These are phyloP conservation scores for Phrynocephalus guinanensis DNA, from an alignment of 2,797 vertebrate genomes.

Conservation along the genomic window DNA sequence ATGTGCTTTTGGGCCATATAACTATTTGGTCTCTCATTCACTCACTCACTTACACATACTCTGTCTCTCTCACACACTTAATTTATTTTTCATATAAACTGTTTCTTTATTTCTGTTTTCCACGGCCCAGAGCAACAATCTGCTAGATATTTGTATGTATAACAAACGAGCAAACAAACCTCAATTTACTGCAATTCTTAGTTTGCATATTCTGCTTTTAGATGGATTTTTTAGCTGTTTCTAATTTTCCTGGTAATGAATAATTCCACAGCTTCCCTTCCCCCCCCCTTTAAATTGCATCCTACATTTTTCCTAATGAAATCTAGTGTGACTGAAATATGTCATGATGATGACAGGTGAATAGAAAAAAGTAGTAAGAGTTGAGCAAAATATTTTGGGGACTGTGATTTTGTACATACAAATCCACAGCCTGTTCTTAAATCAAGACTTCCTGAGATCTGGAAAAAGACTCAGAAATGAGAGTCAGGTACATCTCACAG, in stretches of 20 bases:
- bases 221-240: too few species aligned
- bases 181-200: not conserved
- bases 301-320: conserved; percentile 4
- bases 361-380: not conserved
- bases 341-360: not conserved
- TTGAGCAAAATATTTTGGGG: not conserved
- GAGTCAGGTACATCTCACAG: not conserved
- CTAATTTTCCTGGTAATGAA: not conserved
- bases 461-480: not conserved
- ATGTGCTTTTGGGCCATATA: not conserved
- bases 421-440: not conserved
- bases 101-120: not conserved
- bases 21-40: not conserved
- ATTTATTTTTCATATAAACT: not conserved
- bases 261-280: not conserved
- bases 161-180: too few species aligned
- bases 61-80: too few species aligned
- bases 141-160: too few species aligned
- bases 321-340: conserved; percentile 5
- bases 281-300: not conserved
- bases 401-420: not conserved
- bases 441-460: not conserved
- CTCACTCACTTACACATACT: too few species aligned
- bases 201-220: not conserved
- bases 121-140: too few species aligned